phyloP scores from a whole-genome alignment of 2,113 vertebrate species.

The Chlamydotis undulata region DNA sequence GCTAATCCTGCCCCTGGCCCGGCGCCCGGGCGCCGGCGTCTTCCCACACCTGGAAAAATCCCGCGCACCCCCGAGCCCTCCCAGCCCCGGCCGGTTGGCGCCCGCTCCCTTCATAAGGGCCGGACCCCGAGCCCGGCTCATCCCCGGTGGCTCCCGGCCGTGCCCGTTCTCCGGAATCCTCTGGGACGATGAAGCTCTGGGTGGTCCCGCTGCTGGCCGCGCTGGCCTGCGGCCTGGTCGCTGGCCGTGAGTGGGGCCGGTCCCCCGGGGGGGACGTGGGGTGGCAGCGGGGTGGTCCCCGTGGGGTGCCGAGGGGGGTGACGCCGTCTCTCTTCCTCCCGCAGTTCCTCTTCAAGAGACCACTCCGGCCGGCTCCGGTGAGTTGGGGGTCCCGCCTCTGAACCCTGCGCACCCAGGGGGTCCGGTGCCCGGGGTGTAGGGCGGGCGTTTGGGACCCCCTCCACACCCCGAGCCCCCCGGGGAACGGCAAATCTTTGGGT shows the following conservation, averaged over 20 bases:
- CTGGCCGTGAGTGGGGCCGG: neutral
- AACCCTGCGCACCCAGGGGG: neutral
- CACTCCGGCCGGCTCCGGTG: rapidly evolving
- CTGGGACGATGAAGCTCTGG: neutral
- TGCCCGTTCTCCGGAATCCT: rapidly evolving
- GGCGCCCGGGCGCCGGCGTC: neutral
- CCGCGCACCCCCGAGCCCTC: neutral
- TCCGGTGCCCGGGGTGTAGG: neutral
- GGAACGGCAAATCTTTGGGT: no score
- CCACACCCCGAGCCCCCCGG: rapidly evolving
- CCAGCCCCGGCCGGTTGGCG: neutral
- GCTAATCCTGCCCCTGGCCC: neutral
- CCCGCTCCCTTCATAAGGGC: neutral
- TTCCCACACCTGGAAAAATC: neutral
- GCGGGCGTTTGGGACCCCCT: neutral
- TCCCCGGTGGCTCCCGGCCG: rapidly evolving
- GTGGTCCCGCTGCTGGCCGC: neutral
- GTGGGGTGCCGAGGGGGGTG: neutral
- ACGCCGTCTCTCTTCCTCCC: neutral
- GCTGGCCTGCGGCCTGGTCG: neutral
- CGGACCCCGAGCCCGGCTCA: neutral
- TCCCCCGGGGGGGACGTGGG: rapidly evolving
- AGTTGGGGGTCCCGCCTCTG: rapidly evolving
- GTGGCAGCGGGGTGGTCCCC: neutral
- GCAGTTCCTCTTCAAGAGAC: neutral